Conservation (phyloP, 2,113 vertebrate genomes). For the Vimba vimba region DNA sequence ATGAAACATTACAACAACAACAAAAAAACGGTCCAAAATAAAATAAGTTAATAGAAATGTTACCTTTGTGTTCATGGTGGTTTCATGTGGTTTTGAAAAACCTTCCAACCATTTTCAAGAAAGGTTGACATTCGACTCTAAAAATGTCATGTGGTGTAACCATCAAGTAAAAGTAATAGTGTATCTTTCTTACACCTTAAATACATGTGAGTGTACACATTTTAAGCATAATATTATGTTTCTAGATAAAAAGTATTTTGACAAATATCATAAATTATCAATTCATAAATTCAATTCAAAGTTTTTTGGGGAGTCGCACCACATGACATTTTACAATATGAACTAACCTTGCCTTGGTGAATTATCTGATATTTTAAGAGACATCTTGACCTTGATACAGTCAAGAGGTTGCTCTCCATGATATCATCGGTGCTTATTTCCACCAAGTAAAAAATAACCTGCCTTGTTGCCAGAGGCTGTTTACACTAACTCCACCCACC, state of each 20-base stretch:
- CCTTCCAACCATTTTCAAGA: background rate
- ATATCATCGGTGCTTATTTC: too few species aligned
- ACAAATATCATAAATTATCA: background rate
- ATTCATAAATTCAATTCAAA: too few species aligned
- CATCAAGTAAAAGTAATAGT: background rate
- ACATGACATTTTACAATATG: background rate
- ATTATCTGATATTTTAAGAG: background rate
- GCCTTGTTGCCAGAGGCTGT: too few species aligned
- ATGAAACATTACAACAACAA: background rate
- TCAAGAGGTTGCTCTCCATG: background rate
- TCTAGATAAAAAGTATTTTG: background rate
- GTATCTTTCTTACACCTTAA: background rate
- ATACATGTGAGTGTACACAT: background rate
- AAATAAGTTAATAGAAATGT: background rate
- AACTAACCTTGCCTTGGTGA: background rate
- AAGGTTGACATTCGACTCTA: background rate
- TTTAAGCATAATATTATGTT: background rate
- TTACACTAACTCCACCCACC: too few species aligned
- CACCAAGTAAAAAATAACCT: too few species aligned
- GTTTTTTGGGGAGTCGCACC: too few species aligned
- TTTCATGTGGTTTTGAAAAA: background rate
- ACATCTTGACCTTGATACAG: background rate
- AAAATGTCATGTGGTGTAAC: background rate
- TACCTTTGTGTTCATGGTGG: too few species aligned
- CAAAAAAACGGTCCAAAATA: background rate